phyloP scores from a whole-genome alignment of 2,113 vertebrate genomes.

The Gopherus evgoodei region DNA sequence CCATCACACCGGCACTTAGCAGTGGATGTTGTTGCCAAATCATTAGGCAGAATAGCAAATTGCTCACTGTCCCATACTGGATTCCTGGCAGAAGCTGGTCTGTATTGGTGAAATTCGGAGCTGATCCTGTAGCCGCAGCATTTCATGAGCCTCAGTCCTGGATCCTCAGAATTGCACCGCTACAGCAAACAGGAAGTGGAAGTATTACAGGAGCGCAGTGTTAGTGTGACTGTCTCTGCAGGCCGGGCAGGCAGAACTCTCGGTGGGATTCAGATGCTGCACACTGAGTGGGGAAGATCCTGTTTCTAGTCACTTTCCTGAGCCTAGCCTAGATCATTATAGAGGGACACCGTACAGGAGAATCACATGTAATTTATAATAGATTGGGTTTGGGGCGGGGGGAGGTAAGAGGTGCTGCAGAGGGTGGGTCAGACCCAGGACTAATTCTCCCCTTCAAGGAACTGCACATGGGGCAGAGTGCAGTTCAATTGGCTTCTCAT shows the following conservation, averaged over 20 bases:
- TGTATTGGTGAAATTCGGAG: accelerated
- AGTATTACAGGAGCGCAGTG: accelerated
- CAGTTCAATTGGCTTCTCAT: background rate
- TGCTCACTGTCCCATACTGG: background rate
- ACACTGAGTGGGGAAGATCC: background rate
- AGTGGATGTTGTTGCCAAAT: background rate
- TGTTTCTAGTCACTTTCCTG: background rate
- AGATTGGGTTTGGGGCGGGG: background rate
- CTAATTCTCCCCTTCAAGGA: background rate
- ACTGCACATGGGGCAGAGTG: background rate
- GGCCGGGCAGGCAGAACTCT: background rate
- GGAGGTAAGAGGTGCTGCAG: no score
- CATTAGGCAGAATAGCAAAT: background rate
- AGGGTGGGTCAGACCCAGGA: background rate
- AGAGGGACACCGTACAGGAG: background rate
- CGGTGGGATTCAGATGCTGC: background rate
- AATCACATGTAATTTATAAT: background rate
- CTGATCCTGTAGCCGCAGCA: background rate
- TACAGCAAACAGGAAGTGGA: background rate
- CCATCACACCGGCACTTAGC: background rate
- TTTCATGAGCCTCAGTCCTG: accelerated
- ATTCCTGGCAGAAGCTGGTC: background rate
- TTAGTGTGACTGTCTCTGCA: background rate
- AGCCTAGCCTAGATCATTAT: accelerated
- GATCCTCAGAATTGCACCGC: background rate